phyloP scores from a whole-genome alignment of 1,140 invertebrate genomes.

The Akabosia matsudoensis region DNA sequence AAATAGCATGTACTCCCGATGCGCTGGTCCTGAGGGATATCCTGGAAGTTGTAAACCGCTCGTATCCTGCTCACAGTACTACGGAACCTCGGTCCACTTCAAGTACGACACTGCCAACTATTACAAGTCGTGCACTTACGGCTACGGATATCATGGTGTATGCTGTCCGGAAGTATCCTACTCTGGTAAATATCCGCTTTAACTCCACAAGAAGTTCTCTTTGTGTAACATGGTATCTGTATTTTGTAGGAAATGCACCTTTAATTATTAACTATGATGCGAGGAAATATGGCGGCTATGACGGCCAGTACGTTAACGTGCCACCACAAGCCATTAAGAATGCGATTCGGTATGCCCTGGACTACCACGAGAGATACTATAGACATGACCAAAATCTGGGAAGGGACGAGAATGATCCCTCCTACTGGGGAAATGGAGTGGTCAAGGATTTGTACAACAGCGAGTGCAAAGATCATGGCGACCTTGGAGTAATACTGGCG shows the following conservation, averaged over 20 bases:
- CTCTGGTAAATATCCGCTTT: too few species aligned
- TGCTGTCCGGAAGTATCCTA: constrained; percentile 42
- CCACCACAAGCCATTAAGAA: constrained; percentile 29
- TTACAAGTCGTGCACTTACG: constrained; percentile 39
- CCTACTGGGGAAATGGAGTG: constrained; percentile 46
- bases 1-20: constrained; percentile 2
- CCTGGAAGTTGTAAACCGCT: constrained; percentile 37
- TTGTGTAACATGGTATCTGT: neutral
- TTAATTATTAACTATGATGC: constrained; percentile 33
- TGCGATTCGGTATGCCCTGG: constrained; percentile 30
- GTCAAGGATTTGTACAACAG: constrained; percentile 26
- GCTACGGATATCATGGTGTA: constrained; percentile 41
- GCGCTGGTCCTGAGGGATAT: constrained; percentile 37
- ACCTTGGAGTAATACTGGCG: constrained; percentile 30
- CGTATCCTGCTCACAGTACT: constrained; percentile 37
- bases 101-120: constrained; percentile 23
- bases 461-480: constrained; percentile 25
- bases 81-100: constrained; percentile 34
- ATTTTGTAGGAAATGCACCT: constrained; percentile 27
- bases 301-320: constrained; percentile 15
- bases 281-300: constrained; percentile 33
- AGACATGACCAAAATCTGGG: constrained; percentile 32
- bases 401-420: constrained; percentile 39
- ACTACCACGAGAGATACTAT: constrained; percentile 30
- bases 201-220: too few species aligned